Base-by-base conservation (phyloP, 1,140 invertebrate genomes). In the Pantala flavescens region DNA sequence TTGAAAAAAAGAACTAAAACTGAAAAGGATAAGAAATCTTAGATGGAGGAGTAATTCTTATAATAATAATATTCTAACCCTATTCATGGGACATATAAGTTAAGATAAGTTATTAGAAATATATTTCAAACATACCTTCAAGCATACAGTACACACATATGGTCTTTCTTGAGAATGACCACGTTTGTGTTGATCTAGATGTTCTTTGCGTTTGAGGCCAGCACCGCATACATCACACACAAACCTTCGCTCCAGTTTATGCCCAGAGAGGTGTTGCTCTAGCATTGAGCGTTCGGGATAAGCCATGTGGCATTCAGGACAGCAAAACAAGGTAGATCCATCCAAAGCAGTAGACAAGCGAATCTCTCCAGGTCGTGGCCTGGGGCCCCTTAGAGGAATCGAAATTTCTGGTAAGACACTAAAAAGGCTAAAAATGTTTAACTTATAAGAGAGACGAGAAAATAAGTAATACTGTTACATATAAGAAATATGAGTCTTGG, bases 171-270 rank as follows among this genome's bases (percentile, higher is more conserved):
- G 49, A 21, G 71, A 72, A 72, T 75, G 77, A 49, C 73, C 76
- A 43, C 71, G 73, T 70, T 73, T 74, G 43, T 77, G 77, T 63
- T 74, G 28, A 24, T 77, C 77, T 21, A 77, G 55, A 42, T 77
- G 77, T 83, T 85, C 84, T 72, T 85, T 85, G 19, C 84, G 79
- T 72, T 84, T 85, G 7, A 85, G 75, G 81, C 84, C 83, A 9
- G 83, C 82, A 7, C 83, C 83, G 70, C 84, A 85, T 72, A 83
- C 81, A 73, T 84, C 83, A 36, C 84, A 85, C 36, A 80, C 76
- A 63, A 76, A 80, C 21, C 77, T 77, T 28, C 78, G 71, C 63
- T 77, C 76, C 12, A 74, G 49, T 21, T 72, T 36, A 43, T 77
- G 77, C 0, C 73, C 71, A 19, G 49, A 23, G 12, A 74, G 36